Percentiles rank a stretch among this genome's conserved stretches.
Conservation (phyloP, 1,140 invertebrate species). For the Neelides sp. region DNA sequence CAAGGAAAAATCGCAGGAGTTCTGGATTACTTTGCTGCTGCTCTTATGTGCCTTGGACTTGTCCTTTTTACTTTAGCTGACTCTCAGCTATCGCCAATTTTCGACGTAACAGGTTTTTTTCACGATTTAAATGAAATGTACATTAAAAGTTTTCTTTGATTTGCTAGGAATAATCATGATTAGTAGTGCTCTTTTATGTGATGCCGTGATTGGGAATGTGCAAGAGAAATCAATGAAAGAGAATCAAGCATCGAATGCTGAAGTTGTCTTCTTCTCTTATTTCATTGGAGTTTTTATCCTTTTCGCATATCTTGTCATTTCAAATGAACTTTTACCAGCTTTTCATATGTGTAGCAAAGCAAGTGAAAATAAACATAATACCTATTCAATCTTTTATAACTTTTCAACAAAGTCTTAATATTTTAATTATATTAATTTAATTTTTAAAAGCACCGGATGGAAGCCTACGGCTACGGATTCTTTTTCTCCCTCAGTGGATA, state of each 20-base stretch:
- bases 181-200: slow-evolving; percentile 68
- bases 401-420: slow-evolving; percentile 39
- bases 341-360: slow-evolving; percentile 65
- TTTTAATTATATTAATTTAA: slow-evolving; percentile 14
- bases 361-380: slow-evolving; percentile 32
- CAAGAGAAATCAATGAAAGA: slow-evolving; percentile 88
- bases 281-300: slow-evolving; percentile 76
- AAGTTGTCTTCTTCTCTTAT: slow-evolving; percentile 90
- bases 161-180: slow-evolving; percentile 67
- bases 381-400: background rate
- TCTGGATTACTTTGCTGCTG: slow-evolving; percentile 69
- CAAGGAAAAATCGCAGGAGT: slow-evolving; percentile 74
- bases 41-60: slow-evolving; percentile 79
- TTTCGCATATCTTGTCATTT: slow-evolving; percentile 55
- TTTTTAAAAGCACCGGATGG: slow-evolving; percentile 46
- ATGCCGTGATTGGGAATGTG: slow-evolving; percentile 89
- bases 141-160: slow-evolving; percentile 8
- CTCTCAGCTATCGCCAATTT: slow-evolving; percentile 74
- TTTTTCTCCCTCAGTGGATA: slow-evolving; percentile 81
- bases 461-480: slow-evolving; percentile 72
- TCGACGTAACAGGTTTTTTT: slow-evolving; percentile 52
- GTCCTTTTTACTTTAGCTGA: slow-evolving; percentile 87
- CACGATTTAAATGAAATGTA: background rate
- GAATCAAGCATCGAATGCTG: slow-evolving; percentile 66
- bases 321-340: slow-evolving; percentile 61